Base-by-base conservation (phyloP, 2,113 vertebrate species). In the Zeus faber region DNA sequence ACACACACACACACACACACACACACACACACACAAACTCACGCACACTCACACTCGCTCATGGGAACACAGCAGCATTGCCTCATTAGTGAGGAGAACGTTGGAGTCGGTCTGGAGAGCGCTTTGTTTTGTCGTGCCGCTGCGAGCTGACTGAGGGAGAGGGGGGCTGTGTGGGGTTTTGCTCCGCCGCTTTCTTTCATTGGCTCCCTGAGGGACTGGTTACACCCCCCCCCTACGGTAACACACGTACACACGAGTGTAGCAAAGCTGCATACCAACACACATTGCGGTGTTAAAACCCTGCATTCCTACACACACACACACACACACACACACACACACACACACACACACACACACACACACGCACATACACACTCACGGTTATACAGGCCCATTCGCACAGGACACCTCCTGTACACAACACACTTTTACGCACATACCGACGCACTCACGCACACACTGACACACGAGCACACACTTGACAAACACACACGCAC, bases 131-230 rank as follows among this genome's bases (percentile, higher is more conserved):
- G 77, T 86, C 87, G 82, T 54, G 33, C 86, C 82, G 84, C 76
- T 70, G 62, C 69, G 79, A 76, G 77, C 86, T 84, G 90, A 87
- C 79, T n/a, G n/a, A 88, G 80, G 67, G 18, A 59, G 77, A 62
- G 76, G 58, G 26, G 75, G 77, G 63, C 71, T 74, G 44, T 59
- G 69, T 37, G 33, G 11, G 65, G 83, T 79, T 87, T 85, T 85
- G 90, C 86, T 91, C 85, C 79, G 56, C 35, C 20, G 11, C 58
- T 83, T 83, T 74, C 54, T 76, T 88, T 87, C 85, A 93, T 89
- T 88, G 90, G 90, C 78, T 80, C 79, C 76, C 65, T 71, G 54
- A 70, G 63, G 64, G 48, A 77, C 25, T 6, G 76, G 82, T 78
- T 75, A 77, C 80, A 74, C 70, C 74, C 75, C 75, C 59, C 16